Percentiles rank a stretch among this genome's conserved stretches.
These are phyloP conservation scores for Cephalotes varians DNA, from an alignment of 2,888 invertebrate genomes.

Conservation along the genomic window DNA sequence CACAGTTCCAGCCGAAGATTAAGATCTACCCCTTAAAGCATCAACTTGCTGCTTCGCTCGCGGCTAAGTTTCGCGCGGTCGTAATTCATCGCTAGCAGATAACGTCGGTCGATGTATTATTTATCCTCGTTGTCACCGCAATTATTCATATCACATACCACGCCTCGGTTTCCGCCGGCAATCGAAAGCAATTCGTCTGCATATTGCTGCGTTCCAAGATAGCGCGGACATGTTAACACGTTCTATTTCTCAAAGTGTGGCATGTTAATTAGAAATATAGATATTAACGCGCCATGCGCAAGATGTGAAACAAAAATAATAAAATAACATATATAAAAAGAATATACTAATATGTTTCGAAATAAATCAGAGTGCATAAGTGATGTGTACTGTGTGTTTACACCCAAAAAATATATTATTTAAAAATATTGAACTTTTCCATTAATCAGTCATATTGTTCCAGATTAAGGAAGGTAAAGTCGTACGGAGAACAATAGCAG, in stretches of 20 bases:
- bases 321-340: not conserved
- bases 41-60: constrained; percentile 66
- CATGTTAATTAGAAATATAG: constrained; percentile 19
- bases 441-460: not conserved
- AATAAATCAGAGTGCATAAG: not conserved
- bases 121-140: constrained; percentile 80
- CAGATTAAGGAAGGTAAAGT: constrained; percentile 1
- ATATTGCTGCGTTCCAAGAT: constrained; percentile 71
- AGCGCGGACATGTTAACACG: constrained; percentile 60
- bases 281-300: not conserved
- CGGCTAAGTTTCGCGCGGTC: constrained; percentile 68
- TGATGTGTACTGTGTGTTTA: not conserved
- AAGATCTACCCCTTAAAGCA: constrained; percentile 83
- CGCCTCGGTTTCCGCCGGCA: constrained; percentile 79
- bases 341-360: not conserved
- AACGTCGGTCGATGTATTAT: constrained; percentile 83
- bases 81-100: constrained; percentile 82
- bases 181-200: constrained; percentile 80
- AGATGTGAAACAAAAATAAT: constrained; percentile 4
- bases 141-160: constrained; percentile 83
- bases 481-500: not conserved
- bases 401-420: not conserved
- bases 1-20: constrained; percentile 80
- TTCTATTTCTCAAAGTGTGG: constrained; percentile 68
- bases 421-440: not conserved